Percentiles rank a stretch among this genome's conserved stretches.
Evolutionary conservation across 2,113 vertebrate genomes (phyloP).

Genomic region (Podarcis raffonei): DNA sequence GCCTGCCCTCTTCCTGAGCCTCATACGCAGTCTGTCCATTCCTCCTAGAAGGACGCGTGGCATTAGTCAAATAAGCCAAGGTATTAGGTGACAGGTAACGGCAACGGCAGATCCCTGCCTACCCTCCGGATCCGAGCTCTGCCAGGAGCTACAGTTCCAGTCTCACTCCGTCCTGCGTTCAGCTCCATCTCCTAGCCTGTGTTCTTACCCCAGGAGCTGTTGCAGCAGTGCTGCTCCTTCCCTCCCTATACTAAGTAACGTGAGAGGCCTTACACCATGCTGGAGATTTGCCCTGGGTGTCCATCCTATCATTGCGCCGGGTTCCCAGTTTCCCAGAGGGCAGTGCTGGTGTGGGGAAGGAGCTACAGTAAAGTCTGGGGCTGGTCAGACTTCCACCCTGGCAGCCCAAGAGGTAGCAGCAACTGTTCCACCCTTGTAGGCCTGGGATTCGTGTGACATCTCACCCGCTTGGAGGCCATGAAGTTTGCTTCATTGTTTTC

Average conservation of each 20-base stretch:
- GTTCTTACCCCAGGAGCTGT: no score
- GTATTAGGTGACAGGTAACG: accelerated
- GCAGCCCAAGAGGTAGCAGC: no score
- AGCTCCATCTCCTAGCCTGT: background rate
- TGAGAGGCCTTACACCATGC: background rate
- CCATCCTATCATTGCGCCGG: background rate
- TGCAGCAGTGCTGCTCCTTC: background rate
- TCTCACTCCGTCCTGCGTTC: accelerated
- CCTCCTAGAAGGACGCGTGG: accelerated
- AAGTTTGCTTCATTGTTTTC: no score
- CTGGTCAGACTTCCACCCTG: background rate
- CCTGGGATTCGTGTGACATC: background rate
- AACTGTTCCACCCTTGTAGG: no score
- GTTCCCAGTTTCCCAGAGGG: background rate
- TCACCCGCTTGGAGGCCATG: background rate
- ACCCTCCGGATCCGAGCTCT: background rate
- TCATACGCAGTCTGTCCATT: no score
- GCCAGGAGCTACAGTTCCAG: background rate
- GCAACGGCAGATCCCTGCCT: no score
- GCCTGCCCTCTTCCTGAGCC: background rate
- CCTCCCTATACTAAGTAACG: accelerated
- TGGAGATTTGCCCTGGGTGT: no score
- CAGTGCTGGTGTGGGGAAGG: background rate
- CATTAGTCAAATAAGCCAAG: background rate
- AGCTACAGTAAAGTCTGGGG: background rate